Percentiles rank a stretch among this genome's conserved stretches.
These are phyloP conservation scores for Sprattus sprattus DNA, from an alignment of 2,113 vertebrate species.

Conservation along the genomic window DNA sequence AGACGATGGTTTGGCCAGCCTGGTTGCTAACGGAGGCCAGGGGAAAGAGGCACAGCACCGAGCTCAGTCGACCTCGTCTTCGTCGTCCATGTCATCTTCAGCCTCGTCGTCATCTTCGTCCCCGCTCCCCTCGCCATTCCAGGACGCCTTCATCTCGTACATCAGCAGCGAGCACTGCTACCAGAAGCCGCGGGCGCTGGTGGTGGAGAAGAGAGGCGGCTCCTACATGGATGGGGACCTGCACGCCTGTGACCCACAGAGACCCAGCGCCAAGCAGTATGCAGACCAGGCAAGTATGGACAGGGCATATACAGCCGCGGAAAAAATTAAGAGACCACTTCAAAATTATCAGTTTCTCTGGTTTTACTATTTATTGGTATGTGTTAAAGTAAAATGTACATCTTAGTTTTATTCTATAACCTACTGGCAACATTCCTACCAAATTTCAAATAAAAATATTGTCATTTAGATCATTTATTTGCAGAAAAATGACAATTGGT, in stretches of 20 bases:
- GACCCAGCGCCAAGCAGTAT: constrained; percentile 78
- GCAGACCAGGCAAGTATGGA: constrained; percentile 67
- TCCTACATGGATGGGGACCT: constrained; percentile 78
- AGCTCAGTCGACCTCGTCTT: constrained; percentile 39
- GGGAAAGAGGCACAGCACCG: neutral
- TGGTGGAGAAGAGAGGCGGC: constrained; percentile 85
- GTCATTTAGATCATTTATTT: no score
- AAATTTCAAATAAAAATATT: no score
- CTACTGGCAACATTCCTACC: no score
- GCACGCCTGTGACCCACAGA: constrained; percentile 78
- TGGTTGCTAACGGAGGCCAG: neutral
- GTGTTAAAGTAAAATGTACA: no score
- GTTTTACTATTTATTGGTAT: no score
- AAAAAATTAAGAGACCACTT: no score
- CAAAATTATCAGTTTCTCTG: no score
- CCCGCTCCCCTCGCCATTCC: constrained; percentile 72
- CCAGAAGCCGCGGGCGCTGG: constrained; percentile 93
- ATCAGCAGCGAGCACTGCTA: constrained; percentile 97
- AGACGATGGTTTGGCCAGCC: neutral
- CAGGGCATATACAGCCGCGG: no score
- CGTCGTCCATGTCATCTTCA: constrained; percentile 52
- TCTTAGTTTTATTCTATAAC: no score
- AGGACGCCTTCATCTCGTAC: constrained; percentile 94
- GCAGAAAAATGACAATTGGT: no score
- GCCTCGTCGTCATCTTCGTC: constrained; percentile 58